Evolutionary conservation across 2,797 vertebrate species (phyloP).

Genomic region (Labeo calbasu): DNA sequence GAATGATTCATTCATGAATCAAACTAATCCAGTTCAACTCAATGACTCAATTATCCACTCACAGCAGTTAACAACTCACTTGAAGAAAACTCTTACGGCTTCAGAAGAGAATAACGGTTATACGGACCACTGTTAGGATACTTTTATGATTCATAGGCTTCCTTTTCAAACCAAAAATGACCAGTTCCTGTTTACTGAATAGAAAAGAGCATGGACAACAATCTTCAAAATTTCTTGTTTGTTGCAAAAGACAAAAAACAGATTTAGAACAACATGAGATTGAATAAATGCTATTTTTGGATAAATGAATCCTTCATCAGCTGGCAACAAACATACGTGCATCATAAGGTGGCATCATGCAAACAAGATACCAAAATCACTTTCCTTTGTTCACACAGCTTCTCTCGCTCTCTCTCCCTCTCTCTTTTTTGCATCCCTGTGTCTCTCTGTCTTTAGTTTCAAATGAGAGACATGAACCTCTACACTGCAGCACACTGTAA

Average conservation of each 20-base stretch:
- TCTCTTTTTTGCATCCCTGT: conserved; percentile 22
- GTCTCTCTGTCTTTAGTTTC: conserved; percentile 47
- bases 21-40: not conserved
- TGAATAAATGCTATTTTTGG: not conserved
- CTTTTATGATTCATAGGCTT: not conserved
- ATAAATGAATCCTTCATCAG: not conserved
- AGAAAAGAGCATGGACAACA: not conserved
- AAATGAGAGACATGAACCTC: conserved; percentile 56
- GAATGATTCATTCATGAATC: not conserved
- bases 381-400: conserved; percentile 20
- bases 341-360: conserved; percentile 3
- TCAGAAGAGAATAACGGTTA: not conserved
- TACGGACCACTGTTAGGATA: not conserved
- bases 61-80: not conserved
- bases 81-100: not conserved
- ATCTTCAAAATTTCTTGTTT: not conserved
- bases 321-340: not conserved
- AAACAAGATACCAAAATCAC: not conserved
- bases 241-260: not conserved
- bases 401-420: not conserved
- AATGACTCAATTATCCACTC: not conserved
- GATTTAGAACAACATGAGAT: not conserved
- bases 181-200: not conserved
- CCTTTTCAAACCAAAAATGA: not conserved
- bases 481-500: conserved; percentile 60